These are phyloP conservation scores for Marcusenius ussheri DNA, from an alignment of 2,113 vertebrate genomes.

Conservation along the genomic window DNA sequence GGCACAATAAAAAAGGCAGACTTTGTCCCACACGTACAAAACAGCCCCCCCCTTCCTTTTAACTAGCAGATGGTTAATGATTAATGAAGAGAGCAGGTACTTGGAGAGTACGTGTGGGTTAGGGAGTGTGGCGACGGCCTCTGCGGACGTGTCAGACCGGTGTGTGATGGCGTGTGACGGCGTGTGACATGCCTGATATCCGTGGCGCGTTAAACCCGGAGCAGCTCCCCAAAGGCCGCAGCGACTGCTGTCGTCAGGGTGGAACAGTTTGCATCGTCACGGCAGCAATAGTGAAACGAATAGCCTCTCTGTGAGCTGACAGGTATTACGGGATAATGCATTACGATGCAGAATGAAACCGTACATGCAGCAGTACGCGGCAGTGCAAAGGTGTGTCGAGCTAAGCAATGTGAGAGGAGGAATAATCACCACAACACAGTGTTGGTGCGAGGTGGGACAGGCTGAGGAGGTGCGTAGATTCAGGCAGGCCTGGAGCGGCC, in stretches of 20 bases:
- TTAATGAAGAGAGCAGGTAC: slow-evolving; percentile 26
- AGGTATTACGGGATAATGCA: background rate
- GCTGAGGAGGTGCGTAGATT: background rate
- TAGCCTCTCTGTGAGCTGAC: background rate
- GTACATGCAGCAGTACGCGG: background rate
- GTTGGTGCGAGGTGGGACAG: background rate
- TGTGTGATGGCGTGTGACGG: background rate
- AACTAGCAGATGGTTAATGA: slow-evolving; percentile 29
- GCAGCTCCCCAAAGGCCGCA: background rate
- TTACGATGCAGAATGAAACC: background rate
- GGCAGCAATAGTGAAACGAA: background rate
- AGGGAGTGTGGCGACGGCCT: background rate
- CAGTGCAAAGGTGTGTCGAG: background rate
- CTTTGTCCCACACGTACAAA: slow-evolving; percentile 21
- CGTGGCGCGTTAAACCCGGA: background rate
- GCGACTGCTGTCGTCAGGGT: background rate
- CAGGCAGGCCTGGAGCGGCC: background rate
- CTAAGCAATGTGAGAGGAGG: background rate
- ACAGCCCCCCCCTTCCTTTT: slow-evolving; percentile 16
- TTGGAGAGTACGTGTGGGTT: background rate
- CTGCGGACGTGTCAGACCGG: background rate
- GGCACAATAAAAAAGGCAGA: slow-evolving; percentile 28
- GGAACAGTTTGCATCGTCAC: background rate
- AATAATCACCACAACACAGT: background rate
- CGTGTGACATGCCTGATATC: background rate